Conservation (phyloP, 2,797 vertebrate species). For the Sebastes hubbsi region DNA sequence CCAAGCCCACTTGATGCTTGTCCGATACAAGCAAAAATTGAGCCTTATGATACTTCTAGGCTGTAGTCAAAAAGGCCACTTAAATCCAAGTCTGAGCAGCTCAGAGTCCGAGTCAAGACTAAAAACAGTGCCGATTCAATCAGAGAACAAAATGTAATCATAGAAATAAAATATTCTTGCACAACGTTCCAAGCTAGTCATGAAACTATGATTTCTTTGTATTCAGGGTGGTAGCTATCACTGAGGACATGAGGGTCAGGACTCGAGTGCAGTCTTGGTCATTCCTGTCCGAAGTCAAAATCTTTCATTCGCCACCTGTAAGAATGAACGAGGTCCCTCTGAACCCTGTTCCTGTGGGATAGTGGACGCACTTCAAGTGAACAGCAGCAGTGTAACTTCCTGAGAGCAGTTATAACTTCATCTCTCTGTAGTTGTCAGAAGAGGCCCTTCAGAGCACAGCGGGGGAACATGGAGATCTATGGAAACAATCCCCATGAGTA, state of each 20-base stretch:
- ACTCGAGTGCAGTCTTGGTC: background rate
- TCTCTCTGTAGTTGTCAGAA: conserved; percentile 46
- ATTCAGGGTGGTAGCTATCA: background rate
- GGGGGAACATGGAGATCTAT: conserved; percentile 51
- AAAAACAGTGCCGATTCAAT: background rate
- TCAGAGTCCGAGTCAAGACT: background rate
- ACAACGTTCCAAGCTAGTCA: background rate
- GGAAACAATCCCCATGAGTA: conserved; percentile 63
- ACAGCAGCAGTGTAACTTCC: conserved; percentile 23
- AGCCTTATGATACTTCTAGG: background rate
- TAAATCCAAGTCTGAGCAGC: background rate
- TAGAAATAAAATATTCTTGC: background rate
- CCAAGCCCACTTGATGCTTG: background rate
- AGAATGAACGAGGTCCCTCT: background rate
- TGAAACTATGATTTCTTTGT: background rate
- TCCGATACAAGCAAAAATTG: background rate
- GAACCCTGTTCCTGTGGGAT: background rate
- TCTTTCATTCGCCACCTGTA: background rate
- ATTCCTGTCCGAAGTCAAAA: background rate
- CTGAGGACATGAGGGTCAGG: background rate
- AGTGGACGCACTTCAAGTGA: conserved; percentile 19
- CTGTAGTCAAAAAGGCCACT: background rate
- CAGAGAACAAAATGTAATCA: background rate
- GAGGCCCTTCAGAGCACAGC: conserved; percentile 33
- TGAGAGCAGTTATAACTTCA: conserved; percentile 50